A percentile compares a stretch with the other conserved stretches of the same genome.
These are phyloP conservation scores for Sciurus carolinensis DNA, from an alignment of 2,797 vertebrate genomes.

Conservation along the genomic window DNA sequence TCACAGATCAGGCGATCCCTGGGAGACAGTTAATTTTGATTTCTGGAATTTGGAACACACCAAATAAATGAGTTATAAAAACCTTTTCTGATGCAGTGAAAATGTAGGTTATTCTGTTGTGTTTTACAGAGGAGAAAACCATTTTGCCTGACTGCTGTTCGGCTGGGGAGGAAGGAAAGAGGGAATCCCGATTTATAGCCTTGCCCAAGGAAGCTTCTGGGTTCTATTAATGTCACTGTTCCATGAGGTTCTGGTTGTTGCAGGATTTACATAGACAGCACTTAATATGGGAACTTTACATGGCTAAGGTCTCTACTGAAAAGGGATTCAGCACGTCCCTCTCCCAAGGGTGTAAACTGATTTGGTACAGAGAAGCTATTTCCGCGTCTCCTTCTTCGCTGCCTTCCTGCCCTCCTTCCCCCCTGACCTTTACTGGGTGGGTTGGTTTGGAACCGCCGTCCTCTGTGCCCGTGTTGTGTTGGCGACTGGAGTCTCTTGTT, in stretches of 20 bases:
- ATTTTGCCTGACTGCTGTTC: not conserved
- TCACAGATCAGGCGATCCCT: not conserved
- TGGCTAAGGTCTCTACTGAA: not conserved
- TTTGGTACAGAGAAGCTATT: not conserved
- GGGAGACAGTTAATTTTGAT: constrained; percentile 23
- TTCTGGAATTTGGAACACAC: constrained; percentile 6
- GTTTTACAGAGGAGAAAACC: not conserved
- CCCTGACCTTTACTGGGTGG: not conserved
- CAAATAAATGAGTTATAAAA: not conserved
- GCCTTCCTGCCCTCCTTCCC: not conserved
- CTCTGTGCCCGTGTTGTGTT: not conserved
- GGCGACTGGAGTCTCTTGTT: not conserved
- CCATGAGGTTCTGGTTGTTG: not conserved
- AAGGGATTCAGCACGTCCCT: not conserved
- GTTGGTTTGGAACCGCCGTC: not conserved
- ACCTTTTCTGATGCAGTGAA: not conserved
- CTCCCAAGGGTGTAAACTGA: not conserved
- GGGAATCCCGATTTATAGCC: too few species aligned
- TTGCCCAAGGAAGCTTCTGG: not conserved
- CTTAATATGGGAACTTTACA: not conserved
- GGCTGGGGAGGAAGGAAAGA: not conserved
- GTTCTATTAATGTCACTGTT: not conserved
- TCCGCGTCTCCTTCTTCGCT: not conserved
- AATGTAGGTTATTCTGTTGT: not conserved
- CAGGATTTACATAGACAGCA: not conserved